phyloP scores from a whole-genome alignment of 2,113 vertebrate genomes.

The Corythornis madagascariensis region DNA sequence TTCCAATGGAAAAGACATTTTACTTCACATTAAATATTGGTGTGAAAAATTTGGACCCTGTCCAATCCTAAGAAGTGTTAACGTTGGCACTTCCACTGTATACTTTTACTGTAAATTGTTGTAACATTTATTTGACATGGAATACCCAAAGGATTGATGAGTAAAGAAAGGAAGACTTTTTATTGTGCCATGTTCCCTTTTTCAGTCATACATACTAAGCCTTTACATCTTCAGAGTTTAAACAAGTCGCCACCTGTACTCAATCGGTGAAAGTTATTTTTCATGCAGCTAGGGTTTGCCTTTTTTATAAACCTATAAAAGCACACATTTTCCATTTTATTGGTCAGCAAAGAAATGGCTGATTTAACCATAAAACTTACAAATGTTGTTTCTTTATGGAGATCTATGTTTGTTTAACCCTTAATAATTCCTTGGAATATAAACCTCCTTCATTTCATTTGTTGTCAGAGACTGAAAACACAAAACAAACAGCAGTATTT shows the following conservation, averaged over 20 bases:
- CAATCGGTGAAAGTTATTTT: slow-evolving; percentile 84
- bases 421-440: slow-evolving; percentile 70
- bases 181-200: slow-evolving; percentile 89
- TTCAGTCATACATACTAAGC: slow-evolving; percentile 90
- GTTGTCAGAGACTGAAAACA: slow-evolving; percentile 50
- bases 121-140: slow-evolving; percentile 92
- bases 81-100: slow-evolving; percentile 92
- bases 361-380: slow-evolving; percentile 78
- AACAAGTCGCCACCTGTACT: slow-evolving; percentile 86
- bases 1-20: slow-evolving; percentile 88
- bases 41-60: slow-evolving; percentile 84
- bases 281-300: slow-evolving; percentile 81
- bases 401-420: slow-evolving; percentile 68
- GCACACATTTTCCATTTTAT: slow-evolving; percentile 85
- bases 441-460: slow-evolving; percentile 46
- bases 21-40: slow-evolving; percentile 88
- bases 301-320: slow-evolving; percentile 85
- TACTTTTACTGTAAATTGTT: slow-evolving; percentile 92
- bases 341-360: slow-evolving; percentile 78
- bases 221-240: slow-evolving; percentile 83
- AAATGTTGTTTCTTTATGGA: slow-evolving; percentile 76
- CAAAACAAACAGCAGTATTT: slow-evolving; percentile 58
- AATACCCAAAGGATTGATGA: slow-evolving; percentile 90
- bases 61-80: slow-evolving; percentile 91
- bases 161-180: slow-evolving; percentile 84